Base-by-base conservation (phyloP, 2,113 vertebrate species). In the Salvelinus alpinus region DNA sequence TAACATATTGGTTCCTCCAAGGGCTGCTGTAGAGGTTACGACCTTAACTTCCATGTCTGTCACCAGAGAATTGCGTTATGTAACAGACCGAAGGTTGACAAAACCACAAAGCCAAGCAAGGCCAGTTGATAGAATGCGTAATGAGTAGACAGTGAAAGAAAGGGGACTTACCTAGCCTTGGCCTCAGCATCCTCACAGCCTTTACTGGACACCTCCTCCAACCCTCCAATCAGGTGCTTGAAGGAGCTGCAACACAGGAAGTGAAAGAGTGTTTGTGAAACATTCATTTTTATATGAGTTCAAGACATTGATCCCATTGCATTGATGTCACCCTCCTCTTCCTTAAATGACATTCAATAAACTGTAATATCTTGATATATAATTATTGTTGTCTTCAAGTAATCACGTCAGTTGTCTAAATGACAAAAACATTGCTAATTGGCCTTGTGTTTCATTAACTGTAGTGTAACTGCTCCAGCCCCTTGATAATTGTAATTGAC, bases 141-240 rank as follows among this genome's bases (percentile, higher is more conserved):
- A 54, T 54, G 16, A 54, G 16, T 54, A 54, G 38, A 44, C 38
- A 11, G 38, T 44, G 9, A 44, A 44, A 44, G 38, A 44, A 44
- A 44, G 38, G 38, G 38, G 38, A 44, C 38, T 44, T 96, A 98
- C 97, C 96, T 98, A 88, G 97, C 97, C 94, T 98, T 98, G 69
- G 96, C 96, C 81, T 97, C 97, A 24, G 96, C 96, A 67, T 98
- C 97, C 83, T 98, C 97, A 2, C 96, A 97, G 20, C 96, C 95
- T 90, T 97, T 98, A 86, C 91, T 96, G 86, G 97, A 96, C 72
- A 97, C 95, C 0, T 98, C 96, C 9, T 98, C 96, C 73, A 98
- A 83, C 34, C 97, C 95, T 54, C 97, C 97, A 16, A 98, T 98
- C 90, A 98, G 92, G 85, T 98, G 96, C 88, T 98, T 98, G 90